A percentile compares a stretch with the other conserved stretches of the same genome.
Evolutionary conservation across 2,888 invertebrate species (phyloP).

Genomic region (Stenurella melanura): DNA sequence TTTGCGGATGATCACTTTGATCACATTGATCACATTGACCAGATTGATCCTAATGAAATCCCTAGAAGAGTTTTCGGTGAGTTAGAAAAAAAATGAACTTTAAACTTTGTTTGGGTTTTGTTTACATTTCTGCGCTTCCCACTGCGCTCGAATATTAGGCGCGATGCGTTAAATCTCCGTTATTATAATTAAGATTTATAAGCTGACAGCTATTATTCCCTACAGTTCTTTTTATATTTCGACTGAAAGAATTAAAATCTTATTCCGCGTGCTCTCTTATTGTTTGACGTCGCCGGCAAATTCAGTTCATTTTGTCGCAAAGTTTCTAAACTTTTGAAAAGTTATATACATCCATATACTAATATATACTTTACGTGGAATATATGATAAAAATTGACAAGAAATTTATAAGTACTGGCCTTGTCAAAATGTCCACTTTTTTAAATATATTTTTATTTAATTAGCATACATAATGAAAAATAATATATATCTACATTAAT

Average conservation of each 20-base stretch:
- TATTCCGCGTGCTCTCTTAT: neutral
- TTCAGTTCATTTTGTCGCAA: neutral
- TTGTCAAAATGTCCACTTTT: neutral
- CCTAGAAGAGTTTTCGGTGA: constrained; percentile 63
- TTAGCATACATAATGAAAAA: no score
- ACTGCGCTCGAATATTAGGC: neutral
- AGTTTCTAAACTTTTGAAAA: neutral
- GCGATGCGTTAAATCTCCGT: constrained; percentile 14
- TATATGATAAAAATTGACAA: neutral
- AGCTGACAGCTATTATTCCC: constrained; percentile 50
- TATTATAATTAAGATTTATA: constrained; percentile 60
- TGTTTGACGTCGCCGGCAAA: neutral
- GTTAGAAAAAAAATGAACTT: constrained; percentile 34
- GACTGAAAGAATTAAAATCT: neutral
- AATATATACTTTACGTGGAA: neutral
- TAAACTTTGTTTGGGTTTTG: neutral
- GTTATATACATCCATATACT: neutral
- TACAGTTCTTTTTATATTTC: constrained; percentile 23
- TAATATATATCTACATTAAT: no score
- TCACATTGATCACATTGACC: constrained; percentile 6
- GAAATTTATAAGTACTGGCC: neutral
- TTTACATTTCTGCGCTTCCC: constrained; percentile 1
- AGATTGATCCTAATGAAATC: neutral
- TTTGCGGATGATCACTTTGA: constrained; percentile 48
- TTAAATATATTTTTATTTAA: no score